phyloP scores from a whole-genome alignment of 2,113 vertebrate species.

The Dromiciops gliroides region DNA sequence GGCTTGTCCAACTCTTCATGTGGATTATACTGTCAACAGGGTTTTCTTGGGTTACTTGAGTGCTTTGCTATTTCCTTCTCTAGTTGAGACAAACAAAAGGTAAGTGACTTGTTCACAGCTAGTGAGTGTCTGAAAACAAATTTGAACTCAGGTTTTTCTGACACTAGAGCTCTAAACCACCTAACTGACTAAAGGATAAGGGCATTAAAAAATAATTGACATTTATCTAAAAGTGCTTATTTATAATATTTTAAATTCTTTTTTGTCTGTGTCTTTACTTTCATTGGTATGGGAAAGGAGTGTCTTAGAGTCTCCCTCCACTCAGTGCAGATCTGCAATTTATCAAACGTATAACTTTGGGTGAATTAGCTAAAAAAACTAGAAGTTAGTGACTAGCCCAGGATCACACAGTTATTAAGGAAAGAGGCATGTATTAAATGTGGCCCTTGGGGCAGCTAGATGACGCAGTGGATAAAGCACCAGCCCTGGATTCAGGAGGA shows the following conservation, averaged over 20 bases:
- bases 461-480: too few species aligned
- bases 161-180: not conserved
- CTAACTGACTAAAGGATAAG: not conserved
- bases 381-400: not conserved
- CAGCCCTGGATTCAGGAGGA: too few species aligned
- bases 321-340: not conserved
- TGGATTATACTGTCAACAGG: not conserved
- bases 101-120: not conserved
- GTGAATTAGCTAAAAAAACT: not conserved
- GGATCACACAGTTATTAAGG: not conserved
- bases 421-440: not conserved
- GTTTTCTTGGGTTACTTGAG: not conserved
- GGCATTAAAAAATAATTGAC: not conserved
- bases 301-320: not conserved
- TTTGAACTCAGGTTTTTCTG: not conserved
- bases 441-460: too few species aligned
- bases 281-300: not conserved
- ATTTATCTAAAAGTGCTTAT: not conserved
- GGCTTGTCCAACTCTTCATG: not conserved
- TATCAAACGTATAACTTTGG: not conserved
- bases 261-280: not conserved
- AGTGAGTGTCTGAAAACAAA: not conserved
- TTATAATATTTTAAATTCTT: not conserved
- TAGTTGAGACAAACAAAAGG: not conserved
- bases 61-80: not conserved